These are phyloP conservation scores for Helicoverpa armigera DNA, from an alignment of 1,140 invertebrate genomes.

Conservation along the genomic window DNA sequence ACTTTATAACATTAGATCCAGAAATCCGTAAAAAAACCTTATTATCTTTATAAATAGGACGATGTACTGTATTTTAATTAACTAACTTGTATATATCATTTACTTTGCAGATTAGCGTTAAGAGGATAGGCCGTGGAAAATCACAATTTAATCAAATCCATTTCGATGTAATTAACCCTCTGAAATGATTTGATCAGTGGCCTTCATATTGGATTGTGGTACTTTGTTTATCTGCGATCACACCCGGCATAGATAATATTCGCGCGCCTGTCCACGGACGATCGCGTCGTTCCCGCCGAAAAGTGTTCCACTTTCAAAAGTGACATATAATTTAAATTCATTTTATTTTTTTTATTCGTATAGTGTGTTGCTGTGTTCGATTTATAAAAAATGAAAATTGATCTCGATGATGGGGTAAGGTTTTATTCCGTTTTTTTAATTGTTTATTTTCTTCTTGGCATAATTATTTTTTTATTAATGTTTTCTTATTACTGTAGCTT, in stretches of 20 bases:
- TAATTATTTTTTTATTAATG: neutral
- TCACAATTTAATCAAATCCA: slow-evolving; percentile 22
- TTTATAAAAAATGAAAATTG: slow-evolving; percentile 32
- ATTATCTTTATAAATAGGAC: neutral
- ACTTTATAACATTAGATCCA: no score
- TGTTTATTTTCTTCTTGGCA: neutral
- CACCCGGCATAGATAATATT: slow-evolving; percentile 24
- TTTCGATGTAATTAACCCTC: slow-evolving; percentile 39
- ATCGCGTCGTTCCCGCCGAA: slow-evolving; percentile 11
- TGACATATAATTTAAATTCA: neutral
- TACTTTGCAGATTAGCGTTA: neutral
- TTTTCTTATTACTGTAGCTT: neutral
- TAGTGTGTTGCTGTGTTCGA: neutral
- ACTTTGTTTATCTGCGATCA: slow-evolving; percentile 22
- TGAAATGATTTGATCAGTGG: slow-evolving; percentile 13
- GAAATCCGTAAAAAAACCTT: no score
- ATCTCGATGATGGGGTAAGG: slow-evolving; percentile 45
- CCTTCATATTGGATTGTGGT: slow-evolving; percentile 44
- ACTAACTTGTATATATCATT: neutral
- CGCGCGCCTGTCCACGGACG: slow-evolving; percentile 13
- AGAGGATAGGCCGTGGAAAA: slow-evolving; percentile 17
- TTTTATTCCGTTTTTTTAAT: neutral
- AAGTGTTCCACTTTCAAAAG: slow-evolving; percentile 26
- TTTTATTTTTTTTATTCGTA: neutral
- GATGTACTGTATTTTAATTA: neutral